Evolutionary conservation across 2,797 vertebrate genomes (phyloP).

Genomic region (Sarcophilus harrisii): DNA sequence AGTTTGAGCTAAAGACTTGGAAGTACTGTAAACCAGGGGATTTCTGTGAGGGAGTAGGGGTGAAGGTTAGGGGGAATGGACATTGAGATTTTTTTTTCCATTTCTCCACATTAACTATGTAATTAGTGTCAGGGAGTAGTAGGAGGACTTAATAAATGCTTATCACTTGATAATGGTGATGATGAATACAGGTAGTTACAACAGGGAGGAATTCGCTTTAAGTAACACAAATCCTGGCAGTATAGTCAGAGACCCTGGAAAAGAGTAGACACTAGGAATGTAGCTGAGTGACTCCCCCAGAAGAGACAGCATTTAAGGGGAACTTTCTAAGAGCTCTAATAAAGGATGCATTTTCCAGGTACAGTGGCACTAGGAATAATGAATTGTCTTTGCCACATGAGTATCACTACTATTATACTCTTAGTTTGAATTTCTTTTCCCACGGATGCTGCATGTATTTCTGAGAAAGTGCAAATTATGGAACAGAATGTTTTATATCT

Average conservation of each 20-base stretch:
- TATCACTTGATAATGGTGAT: not conserved
- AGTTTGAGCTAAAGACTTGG: too few species aligned
- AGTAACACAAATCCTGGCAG: not conserved
- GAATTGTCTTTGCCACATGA: not conserved
- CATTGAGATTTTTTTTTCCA: too few species aligned
- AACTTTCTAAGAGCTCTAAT: not conserved
- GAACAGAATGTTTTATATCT: not conserved
- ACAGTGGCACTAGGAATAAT: too few species aligned
- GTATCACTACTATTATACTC: not conserved
- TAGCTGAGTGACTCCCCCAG: not conserved
- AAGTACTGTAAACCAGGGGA: too few species aligned
- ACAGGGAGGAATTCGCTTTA: not conserved
- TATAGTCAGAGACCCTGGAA: not conserved
- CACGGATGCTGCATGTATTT: too few species aligned
- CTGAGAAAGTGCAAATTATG: too few species aligned
- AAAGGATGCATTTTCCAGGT: not conserved
- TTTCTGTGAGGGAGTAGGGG: too few species aligned
- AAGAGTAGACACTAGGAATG: not conserved
- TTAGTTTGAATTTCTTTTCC: not conserved
- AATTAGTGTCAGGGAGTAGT: too few species aligned
- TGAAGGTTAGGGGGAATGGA: too few species aligned
- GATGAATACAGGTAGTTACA: not conserved
- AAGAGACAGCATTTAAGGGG: not conserved
- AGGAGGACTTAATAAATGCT: not conserved
- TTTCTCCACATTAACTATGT: too few species aligned